A percentile compares a stretch with the other conserved stretches of the same genome.
Evolutionary conservation across 1,140 invertebrate species (phyloP).

Genomic region (Idris sp.): DNA sequence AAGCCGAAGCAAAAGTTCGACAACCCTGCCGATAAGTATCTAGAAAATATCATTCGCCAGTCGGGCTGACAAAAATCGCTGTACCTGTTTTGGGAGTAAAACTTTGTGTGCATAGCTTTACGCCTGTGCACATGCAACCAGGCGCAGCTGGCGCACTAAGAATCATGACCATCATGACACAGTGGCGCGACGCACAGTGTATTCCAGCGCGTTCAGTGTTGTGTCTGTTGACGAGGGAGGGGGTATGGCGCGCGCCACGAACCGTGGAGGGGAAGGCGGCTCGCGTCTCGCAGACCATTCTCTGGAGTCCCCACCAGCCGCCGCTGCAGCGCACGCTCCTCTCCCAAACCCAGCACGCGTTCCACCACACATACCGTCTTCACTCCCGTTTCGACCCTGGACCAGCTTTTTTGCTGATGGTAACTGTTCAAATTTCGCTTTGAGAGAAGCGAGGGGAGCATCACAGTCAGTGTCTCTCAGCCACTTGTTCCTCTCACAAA

Average conservation of each 20-base stretch:
- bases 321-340: slow-evolving; percentile 39
- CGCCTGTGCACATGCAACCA: too few relatives aligned
- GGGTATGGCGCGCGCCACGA: slow-evolving; percentile 75
- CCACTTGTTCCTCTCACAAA: slow-evolving; percentile 9
- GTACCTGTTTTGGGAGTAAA: too few relatives aligned
- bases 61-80: too few relatives aligned
- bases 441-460: slow-evolving; percentile 60
- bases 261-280: slow-evolving; percentile 70
- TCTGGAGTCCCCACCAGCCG: slow-evolving; percentile 44
- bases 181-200: too few relatives aligned
- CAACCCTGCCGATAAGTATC: too few relatives aligned
- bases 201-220: too few relatives aligned
- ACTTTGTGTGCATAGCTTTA: too few relatives aligned
- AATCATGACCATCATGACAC: too few relatives aligned
- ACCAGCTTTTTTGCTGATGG: slow-evolving; percentile 74
- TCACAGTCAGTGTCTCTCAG: slow-evolving; percentile 70
- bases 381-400: slow-evolving; percentile 61
- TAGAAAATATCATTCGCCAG: too few relatives aligned
- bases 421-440: slow-evolving; percentile 78
- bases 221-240: slow-evolving; percentile 60
- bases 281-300: slow-evolving; percentile 70
- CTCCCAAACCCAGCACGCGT: slow-evolving; percentile 35
- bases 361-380: slow-evolving; percentile 35
- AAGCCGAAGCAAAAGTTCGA: too few relatives aligned
- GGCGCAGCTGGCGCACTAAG: too few relatives aligned